phyloP scores from a whole-genome alignment of 1,140 invertebrate species.

The Lasaia peninsularis region DNA sequence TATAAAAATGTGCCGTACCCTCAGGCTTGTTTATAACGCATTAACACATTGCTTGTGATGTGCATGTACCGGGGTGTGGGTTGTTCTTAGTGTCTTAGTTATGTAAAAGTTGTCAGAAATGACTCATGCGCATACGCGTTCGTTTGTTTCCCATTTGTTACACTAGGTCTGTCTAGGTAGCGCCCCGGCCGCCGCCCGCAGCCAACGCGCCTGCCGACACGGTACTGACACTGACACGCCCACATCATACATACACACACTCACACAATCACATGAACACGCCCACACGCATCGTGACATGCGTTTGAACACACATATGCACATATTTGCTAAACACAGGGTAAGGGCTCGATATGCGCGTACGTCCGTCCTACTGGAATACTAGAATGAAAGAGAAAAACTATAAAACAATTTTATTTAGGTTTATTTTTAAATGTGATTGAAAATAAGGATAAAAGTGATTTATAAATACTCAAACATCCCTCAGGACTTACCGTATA shows the following conservation, averaged over 20 bases:
- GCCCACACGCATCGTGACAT: constrained; percentile 12
- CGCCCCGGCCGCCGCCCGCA: constrained; percentile 70
- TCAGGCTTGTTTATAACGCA: constrained; percentile 6
- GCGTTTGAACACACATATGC: not conserved
- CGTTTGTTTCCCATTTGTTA: constrained; percentile 72
- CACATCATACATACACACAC: constrained; percentile 28
- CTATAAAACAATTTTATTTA: no score
- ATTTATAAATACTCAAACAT: no score
- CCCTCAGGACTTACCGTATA: no score
- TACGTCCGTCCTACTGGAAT: no score
- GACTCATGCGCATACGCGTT: constrained; percentile 75
- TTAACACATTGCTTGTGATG: constrained; percentile 22
- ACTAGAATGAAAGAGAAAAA: no score
- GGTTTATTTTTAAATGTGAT: no score
- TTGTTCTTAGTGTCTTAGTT: constrained; percentile 18
- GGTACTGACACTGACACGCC: constrained; percentile 49
- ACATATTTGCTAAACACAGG: not conserved
- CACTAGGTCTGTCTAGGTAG: constrained; percentile 77
- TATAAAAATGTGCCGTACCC: not conserved
- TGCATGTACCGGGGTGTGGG: constrained; percentile 24
- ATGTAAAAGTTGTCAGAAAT: constrained; percentile 58
- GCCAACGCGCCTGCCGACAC: constrained; percentile 66
- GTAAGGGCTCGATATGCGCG: no score
- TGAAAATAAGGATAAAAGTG: no score
- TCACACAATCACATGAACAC: constrained; percentile 27